Base-by-base conservation (phyloP, 2,113 vertebrate species). In the Opisthocomus hoazin region DNA sequence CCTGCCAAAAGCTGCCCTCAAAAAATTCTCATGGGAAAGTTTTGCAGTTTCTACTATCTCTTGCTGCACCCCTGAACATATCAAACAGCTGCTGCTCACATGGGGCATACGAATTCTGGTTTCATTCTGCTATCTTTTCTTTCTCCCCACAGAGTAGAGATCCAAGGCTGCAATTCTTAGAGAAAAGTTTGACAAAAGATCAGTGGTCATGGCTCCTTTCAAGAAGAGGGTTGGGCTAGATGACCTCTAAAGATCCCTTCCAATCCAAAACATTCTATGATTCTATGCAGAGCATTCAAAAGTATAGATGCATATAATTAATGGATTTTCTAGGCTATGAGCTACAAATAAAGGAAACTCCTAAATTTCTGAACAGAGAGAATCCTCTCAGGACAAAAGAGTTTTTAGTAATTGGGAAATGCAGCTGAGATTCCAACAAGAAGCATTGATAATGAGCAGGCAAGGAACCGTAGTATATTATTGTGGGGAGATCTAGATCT, bases 401-500 rank as follows among this genome's bases (percentile, higher is more conserved):
- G 37, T 3, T 61, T 75, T 78, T 41, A 53, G 19, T 41, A 86
- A 46, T 3, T 39, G 24, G 11, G 11, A 77, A 76, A 34, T 26
- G 17, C 60, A 84, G 8, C 10, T 86, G 29, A 14, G 29, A 37
- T 10, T 11, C 13, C 69, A 89, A 39, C 5, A 10, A 50, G 2
- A 30, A 71, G 11, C 9, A 61, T 46, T 80, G 45, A 45, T 58
- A 21, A 61, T 65, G 39, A 90, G 5, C 17, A 64, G 46, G 15
- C 11, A 63, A 50, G 18, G 14, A 93, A 60, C 8, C 14, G 20
- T 12, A 39, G 13, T 0, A 0, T 19, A 15, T 9, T 10, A 26
- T 12, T 63, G 26, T 32, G 17, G 5, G 12, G 54, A 93, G 48
- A 30, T n/a, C 7, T 30, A 39, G 8, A 54, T 32, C 43, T 70